Base-by-base conservation (phyloP, 2,113 vertebrate species). In the Mastomys coucha region DNA sequence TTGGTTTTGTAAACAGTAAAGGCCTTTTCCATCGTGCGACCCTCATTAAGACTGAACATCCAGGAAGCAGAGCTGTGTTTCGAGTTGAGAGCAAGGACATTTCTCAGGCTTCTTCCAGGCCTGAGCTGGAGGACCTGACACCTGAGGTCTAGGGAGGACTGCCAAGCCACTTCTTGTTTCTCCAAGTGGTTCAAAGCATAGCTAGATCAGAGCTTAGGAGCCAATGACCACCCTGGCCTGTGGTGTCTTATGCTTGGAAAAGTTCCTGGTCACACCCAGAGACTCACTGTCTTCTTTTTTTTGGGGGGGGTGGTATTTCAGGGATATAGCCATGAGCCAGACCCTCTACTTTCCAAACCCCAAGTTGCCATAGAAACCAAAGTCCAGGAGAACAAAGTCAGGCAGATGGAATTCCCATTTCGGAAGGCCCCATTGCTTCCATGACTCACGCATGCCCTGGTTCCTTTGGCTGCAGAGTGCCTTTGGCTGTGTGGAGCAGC, bases 401-500 rank as follows among this genome's bases (percentile, higher is more conserved):
- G 96, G 91, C 97, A 89, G 89, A 96, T 96, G 97, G 96, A 97
- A 97, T 96, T 95, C 95, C 95, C 89, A 70, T 95, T 89, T 96
- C 1, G 0, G 93, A 97, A 96, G 95, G 85, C 85, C 92, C 88
- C 51, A 5, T 49, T 5, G 96, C 77, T 81, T 92, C 97, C 94
- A 84, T 97, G 85, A 97, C 96, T 96, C 97, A 96, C 39, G 80
- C 60, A 88, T 53, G 51, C 72, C 45, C 82, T 14, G 80, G 42
- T 49, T 69, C 91, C n/a, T 53, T 60, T 73, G 93, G 95, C 92
- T 85, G 92, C 87, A 9, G 72, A 72, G 63, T 36, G 0, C 56
- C 95, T 95, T 82, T 75, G 84, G 96, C 72, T 77, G 14, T 2
- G n/a, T 60, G 2, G 13, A 67, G 51, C 89, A 75, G 82, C 86